Percentiles rank a stretch among this genome's conserved stretches.
Conservation (phyloP, 2,797 vertebrate species). For the Morus bassanus region DNA sequence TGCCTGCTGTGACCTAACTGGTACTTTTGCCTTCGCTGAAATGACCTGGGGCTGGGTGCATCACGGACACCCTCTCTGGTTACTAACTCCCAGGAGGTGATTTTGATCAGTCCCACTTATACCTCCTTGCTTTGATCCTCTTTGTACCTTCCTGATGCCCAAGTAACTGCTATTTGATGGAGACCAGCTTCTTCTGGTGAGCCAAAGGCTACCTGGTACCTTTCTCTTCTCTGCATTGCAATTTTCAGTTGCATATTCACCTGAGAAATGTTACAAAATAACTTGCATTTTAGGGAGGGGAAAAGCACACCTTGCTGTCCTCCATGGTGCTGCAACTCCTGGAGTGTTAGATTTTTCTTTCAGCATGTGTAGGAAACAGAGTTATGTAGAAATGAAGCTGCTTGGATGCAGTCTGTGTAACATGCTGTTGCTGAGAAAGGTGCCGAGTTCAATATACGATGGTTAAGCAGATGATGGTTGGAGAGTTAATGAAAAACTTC, state of each 20-base stretch:
- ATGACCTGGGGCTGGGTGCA: not conserved
- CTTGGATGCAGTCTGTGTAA: not conserved
- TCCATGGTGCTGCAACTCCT: not conserved
- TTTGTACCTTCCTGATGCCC: not conserved
- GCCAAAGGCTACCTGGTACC: not conserved
- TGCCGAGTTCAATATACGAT: not conserved
- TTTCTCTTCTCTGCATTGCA: not conserved
- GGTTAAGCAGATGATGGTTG: not conserved
- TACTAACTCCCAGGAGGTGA: not conserved
- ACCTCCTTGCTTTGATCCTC: not conserved
- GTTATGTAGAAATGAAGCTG: not conserved
- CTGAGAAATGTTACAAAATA: not conserved
- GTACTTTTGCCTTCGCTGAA: slow-evolving; percentile 78
- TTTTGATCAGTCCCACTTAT: not conserved
- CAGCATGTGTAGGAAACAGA: not conserved
- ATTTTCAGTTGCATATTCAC: not conserved
- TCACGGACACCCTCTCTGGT: too few species aligned
- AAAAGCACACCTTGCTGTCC: not conserved
- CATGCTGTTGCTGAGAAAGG: not conserved
- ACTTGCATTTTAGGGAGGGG: not conserved
- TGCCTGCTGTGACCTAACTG: slow-evolving; percentile 4
- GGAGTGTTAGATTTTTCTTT: not conserved
- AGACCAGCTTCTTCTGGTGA: not conserved
- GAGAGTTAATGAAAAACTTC: not conserved
- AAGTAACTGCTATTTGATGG: not conserved